A percentile compares a stretch with the other conserved stretches of the same genome.
Conservation (phyloP, 2,888 invertebrate genomes). For the Hydropsyche betteni region DNA sequence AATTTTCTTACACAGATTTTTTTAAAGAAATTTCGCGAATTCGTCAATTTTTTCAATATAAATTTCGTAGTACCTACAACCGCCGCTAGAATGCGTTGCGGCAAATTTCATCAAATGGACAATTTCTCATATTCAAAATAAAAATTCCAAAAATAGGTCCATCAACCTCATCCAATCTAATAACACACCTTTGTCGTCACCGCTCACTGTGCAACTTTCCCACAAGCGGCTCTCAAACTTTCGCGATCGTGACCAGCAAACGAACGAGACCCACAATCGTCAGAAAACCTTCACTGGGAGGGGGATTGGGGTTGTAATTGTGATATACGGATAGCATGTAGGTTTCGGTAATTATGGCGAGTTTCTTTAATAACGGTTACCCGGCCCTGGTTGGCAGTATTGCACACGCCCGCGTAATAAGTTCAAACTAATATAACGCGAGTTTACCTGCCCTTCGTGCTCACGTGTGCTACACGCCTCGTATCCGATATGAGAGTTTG, state of each 20-base stretch:
- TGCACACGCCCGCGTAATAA: constrained; percentile 27
- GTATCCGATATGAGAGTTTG: background rate
- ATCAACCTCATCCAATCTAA: background rate
- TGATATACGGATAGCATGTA: constrained; percentile 30
- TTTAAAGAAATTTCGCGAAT: no score
- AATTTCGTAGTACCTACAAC: no score
- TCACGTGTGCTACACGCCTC: background rate
- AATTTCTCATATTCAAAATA: no score
- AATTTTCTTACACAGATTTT: no score
- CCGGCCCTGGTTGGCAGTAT: background rate
- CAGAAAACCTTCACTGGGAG: background rate
- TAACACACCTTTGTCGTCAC: background rate
- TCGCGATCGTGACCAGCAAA: constrained; percentile 1
- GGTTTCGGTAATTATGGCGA: constrained; percentile 35
- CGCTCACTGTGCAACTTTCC: no score
- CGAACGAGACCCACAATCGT: background rate
- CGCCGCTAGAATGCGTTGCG: no score
- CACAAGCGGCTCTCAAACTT: no score
- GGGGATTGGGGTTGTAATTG: constrained; percentile 4
- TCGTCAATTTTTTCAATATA: no score
- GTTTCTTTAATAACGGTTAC: constrained; percentile 36
- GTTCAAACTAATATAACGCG: constrained; percentile 38
- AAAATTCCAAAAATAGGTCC: no score
- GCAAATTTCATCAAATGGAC: no score
- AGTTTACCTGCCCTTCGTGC: constrained; percentile 39